Conservation (phyloP, 2,113 vertebrate species). For the Conger conger region DNA sequence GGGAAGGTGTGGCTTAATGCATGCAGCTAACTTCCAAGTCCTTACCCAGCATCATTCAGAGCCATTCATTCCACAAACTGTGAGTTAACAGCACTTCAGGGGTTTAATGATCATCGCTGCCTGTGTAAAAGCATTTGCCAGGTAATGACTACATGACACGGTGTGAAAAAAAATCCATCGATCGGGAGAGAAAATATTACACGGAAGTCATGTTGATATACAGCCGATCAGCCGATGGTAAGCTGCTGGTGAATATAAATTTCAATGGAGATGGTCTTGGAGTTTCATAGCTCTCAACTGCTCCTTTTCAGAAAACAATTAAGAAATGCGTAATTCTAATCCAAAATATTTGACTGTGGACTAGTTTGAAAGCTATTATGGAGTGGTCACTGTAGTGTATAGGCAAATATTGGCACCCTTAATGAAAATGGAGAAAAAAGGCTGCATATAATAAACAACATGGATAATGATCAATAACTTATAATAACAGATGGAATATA, state of each 20-base stretch:
- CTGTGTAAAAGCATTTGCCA: background rate
- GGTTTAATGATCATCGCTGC: background rate
- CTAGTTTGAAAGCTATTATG: background rate
- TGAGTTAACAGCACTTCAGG: background rate
- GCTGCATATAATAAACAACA: no score
- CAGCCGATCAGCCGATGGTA: background rate
- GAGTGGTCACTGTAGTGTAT: background rate
- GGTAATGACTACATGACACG: background rate
- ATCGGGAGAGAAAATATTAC: background rate
- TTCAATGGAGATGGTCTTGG: background rate
- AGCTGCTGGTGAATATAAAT: background rate
- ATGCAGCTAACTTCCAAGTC: background rate
- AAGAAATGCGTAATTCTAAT: background rate
- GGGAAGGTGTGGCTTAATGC: no score
- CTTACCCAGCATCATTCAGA: background rate
- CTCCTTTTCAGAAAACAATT: background rate
- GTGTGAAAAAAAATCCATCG: background rate
- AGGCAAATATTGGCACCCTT: no score
- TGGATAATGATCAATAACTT: no score
- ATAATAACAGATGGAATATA: no score
- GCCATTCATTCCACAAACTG: background rate
- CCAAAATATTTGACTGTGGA: background rate
- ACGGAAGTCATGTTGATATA: background rate
- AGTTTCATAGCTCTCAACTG: background rate
- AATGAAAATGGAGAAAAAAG: no score